These are phyloP conservation scores for Pituophis catenifer DNA, from an alignment of 2,113 vertebrate species.

Conservation along the genomic window DNA sequence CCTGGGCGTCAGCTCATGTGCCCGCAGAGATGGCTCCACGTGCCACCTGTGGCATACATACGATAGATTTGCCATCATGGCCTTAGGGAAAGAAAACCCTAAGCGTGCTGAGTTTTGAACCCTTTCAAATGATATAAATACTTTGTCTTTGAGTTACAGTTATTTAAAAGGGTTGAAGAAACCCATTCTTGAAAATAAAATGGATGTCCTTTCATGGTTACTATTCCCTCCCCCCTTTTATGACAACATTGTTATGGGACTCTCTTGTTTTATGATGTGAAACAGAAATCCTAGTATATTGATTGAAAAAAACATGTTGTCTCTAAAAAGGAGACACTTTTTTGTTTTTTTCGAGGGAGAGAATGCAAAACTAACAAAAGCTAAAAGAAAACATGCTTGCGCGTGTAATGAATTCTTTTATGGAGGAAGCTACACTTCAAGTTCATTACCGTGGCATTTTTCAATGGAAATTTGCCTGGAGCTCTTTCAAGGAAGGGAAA, in stretches of 20 bases:
- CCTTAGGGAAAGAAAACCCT: slow-evolving; percentile 39
- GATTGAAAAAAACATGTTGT: slow-evolving; percentile 69
- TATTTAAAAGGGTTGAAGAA: slow-evolving; percentile 54
- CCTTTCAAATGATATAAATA: slow-evolving; percentile 73
- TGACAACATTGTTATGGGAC: slow-evolving; percentile 66
- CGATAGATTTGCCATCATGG: too few species aligned
- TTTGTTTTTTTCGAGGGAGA: slow-evolving; percentile 50
- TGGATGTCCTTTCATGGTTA: slow-evolving; percentile 65
- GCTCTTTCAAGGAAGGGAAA: slow-evolving; percentile 17
- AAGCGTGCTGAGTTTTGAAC: slow-evolving; percentile 64
- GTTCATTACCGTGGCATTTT: slow-evolving; percentile 75
- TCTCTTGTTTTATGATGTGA: slow-evolving; percentile 64
- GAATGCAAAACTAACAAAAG: slow-evolving; percentile 70
- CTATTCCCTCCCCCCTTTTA: slow-evolving; percentile 48
- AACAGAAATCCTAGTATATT: slow-evolving; percentile 60
- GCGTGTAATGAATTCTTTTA: slow-evolving; percentile 69
- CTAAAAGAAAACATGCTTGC: slow-evolving; percentile 57
- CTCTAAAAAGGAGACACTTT: slow-evolving; percentile 63
- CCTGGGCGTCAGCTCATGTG: too few species aligned
- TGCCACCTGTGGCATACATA: too few species aligned
- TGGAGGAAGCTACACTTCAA: slow-evolving; percentile 68
- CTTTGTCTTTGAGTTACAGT: slow-evolving; percentile 65
- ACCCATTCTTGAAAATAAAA: slow-evolving; percentile 64
- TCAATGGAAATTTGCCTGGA: slow-evolving; percentile 60
- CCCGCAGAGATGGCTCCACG: too few species aligned